A percentile compares a stretch with the other conserved stretches of the same genome.
These are phyloP conservation scores for Malurus elegans DNA, from an alignment of 2,113 vertebrate species.

Conservation along the genomic window DNA sequence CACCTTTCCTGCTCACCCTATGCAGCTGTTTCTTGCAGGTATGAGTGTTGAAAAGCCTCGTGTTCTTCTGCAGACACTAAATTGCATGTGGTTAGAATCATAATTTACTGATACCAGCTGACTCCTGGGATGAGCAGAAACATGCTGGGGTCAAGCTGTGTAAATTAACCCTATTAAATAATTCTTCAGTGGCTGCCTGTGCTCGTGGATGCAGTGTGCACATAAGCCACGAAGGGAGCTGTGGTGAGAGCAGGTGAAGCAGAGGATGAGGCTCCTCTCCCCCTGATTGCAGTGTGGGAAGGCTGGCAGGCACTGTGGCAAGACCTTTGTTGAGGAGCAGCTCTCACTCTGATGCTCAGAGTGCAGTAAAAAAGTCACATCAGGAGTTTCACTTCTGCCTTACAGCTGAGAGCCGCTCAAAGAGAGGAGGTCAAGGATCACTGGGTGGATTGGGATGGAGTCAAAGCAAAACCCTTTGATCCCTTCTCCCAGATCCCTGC, in stretches of 20 bases:
- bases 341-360: background rate
- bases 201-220: background rate
- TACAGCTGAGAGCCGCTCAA: background rate
- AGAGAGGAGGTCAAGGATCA: background rate
- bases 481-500: background rate
- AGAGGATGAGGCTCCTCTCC: background rate
- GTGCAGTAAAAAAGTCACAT: background rate
- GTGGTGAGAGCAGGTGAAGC: background rate
- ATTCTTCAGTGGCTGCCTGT: background rate
- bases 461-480: background rate
- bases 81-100: background rate
- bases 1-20: background rate
- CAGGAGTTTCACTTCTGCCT: background rate
- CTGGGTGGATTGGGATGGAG: background rate
- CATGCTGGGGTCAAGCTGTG: slow-evolving; percentile 24
- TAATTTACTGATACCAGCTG: slow-evolving; percentile 34
- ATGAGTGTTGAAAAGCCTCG: background rate
- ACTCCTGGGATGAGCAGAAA: slow-evolving; percentile 37
- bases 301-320: background rate
- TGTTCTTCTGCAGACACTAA: slow-evolving; percentile 24
- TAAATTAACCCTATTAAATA: background rate
- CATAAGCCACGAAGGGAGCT: background rate
- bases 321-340: background rate
- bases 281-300: background rate
- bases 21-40: background rate